A percentile compares a stretch with the other conserved stretches of the same genome.
Evolutionary conservation across 2,888 invertebrate species (phyloP).

Genomic region (Drosophila cyrtoloma): DNA sequence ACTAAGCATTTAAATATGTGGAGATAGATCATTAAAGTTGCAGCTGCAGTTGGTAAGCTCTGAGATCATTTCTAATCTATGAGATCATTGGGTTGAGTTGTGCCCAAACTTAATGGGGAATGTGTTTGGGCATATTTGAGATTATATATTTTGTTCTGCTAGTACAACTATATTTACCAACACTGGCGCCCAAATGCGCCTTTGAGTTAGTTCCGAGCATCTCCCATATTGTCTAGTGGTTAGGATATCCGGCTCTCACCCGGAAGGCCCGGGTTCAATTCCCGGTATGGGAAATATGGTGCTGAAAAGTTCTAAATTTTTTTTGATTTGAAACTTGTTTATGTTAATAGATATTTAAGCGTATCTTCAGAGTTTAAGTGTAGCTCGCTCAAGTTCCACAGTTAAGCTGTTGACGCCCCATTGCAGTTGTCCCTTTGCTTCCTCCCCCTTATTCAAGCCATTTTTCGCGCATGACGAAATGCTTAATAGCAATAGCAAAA

Average conservation of each 20-base stretch:
- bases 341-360: background rate
- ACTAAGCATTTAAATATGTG: background rate
- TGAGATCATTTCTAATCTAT: slow-evolving; percentile 1
- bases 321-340: background rate
- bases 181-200: background rate
- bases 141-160: background rate
- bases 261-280: slow-evolving; percentile 93
- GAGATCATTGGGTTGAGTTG: background rate
- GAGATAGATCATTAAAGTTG: background rate
- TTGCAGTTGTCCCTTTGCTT: background rate
- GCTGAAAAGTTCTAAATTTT: background rate
- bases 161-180: background rate
- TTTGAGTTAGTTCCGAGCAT: fast-evolving
- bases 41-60: background rate
- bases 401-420: background rate
- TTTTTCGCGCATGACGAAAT: slow-evolving; percentile 32
- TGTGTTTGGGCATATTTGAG: background rate
- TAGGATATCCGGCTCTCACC: slow-evolving; percentile 86
- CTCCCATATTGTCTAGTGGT: slow-evolving; percentile 86
- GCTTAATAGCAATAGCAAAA: slow-evolving; percentile 4
- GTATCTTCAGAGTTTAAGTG: background rate
- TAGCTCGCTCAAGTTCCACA: background rate
- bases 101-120: background rate
- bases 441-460: background rate
- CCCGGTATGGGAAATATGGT: slow-evolving; percentile 91